Evolutionary conservation across 2,113 vertebrate genomes (phyloP).

Genomic region (Protobothrops flavoviridis): DNA sequence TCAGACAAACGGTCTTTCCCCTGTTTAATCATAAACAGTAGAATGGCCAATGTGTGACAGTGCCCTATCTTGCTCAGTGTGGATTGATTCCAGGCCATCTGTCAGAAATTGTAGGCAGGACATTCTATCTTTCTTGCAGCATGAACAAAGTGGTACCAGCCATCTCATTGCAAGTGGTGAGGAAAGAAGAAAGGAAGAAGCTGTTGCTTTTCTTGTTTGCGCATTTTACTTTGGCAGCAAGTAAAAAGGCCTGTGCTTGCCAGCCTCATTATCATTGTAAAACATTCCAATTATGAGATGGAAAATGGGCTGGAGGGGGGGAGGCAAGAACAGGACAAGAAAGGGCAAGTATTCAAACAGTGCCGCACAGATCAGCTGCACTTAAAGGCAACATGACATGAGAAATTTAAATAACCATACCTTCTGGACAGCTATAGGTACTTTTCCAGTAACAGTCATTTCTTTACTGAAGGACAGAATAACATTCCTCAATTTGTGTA

Average conservation of each 20-base stretch:
- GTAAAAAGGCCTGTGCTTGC: constrained; percentile 54
- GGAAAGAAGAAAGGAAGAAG: constrained; percentile 41
- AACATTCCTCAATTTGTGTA: neutral
- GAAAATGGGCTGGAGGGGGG: neutral
- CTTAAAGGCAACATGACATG: constrained; percentile 33
- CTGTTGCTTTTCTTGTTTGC: constrained; percentile 67
- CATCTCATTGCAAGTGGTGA: constrained; percentile 37
- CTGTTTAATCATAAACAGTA: constrained; percentile 42
- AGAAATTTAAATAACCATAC: constrained; percentile 3
- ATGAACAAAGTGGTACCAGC: constrained; percentile 60
- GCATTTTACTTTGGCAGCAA: constrained; percentile 62
- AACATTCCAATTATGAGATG: constrained; percentile 55
- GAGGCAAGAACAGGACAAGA: neutral
- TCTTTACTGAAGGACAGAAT: constrained; percentile 13
- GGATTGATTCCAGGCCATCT: constrained; percentile 62
- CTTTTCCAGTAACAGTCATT: neutral
- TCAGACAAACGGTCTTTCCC: neutral
- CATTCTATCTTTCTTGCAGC: constrained; percentile 57
- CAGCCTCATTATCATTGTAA: constrained; percentile 65
- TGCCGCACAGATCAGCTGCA: constrained; percentile 12
- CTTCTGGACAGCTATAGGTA: constrained; percentile 12
- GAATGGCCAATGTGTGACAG: constrained; percentile 18
- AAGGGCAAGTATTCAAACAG: constrained; percentile 27
- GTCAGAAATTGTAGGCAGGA: constrained; percentile 53
- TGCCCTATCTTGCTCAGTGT: constrained; percentile 52